These are phyloP conservation scores for Tapera naevia DNA, from an alignment of 2,797 vertebrate genomes.

Conservation along the genomic window DNA sequence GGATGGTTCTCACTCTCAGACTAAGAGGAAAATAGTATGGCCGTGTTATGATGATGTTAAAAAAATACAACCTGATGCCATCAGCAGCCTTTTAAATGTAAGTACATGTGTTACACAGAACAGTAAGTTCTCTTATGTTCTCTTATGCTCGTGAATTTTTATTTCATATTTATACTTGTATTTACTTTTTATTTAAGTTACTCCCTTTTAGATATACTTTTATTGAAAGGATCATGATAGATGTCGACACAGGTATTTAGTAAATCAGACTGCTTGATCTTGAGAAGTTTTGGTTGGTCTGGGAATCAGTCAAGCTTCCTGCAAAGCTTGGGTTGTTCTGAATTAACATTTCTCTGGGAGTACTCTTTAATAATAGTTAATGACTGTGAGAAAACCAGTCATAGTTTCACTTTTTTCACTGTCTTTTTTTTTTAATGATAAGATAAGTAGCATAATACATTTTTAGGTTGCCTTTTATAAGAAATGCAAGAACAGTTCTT, in stretches of 20 bases:
- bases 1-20: conserved; percentile 74
- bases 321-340: background rate
- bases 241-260: background rate
- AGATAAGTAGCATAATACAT: background rate
- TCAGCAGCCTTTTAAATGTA: conserved; percentile 91
- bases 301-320: background rate
- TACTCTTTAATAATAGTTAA: background rate
- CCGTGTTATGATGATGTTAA: conserved; percentile 92
- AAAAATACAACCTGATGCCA: conserved; percentile 89
- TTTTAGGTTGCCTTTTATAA: background rate
- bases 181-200: background rate
- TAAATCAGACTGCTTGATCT: background rate
- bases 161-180: background rate
- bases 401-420: background rate
- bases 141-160: background rate
- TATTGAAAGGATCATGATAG: background rate
- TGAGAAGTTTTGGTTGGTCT: background rate
- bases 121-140: background rate
- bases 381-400: background rate
- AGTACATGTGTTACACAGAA: conserved; percentile 50
- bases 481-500: background rate
- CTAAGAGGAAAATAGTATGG: conserved; percentile 93
- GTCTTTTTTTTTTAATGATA: background rate
- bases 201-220: background rate
- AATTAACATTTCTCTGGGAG: background rate